These are phyloP conservation scores for Margaritifera margaritifera DNA, from an alignment of 2,888 invertebrate species.

Conservation along the genomic window DNA sequence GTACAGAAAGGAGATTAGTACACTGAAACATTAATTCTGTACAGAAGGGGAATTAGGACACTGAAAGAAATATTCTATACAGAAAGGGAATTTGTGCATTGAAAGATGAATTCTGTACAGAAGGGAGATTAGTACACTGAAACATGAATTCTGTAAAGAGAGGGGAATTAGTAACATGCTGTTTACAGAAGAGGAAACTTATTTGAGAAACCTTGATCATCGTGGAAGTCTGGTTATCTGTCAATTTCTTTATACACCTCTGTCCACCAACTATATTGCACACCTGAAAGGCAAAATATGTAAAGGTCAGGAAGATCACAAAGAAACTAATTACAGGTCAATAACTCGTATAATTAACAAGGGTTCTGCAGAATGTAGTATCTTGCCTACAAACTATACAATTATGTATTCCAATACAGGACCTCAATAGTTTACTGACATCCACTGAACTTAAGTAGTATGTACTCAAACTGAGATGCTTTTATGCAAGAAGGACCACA, in stretches of 20 bases:
- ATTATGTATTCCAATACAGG: neutral
- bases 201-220: conserved; percentile 89
- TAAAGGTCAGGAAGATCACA: neutral
- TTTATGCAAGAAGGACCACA: too few species aligned
- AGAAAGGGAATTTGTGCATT: too few species aligned
- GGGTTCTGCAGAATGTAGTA: too few species aligned
- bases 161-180: conserved; percentile 24
- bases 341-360: neutral
- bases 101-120: too few species aligned
- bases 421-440: too few species aligned
- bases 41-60: too few species aligned
- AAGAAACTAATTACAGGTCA: neutral
- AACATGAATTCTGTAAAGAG: neutral
- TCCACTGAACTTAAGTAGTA: too few species aligned
- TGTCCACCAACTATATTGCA: conserved; percentile 99
- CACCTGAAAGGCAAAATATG: conserved; percentile 76
- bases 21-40: too few species aligned
- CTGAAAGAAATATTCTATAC: too few species aligned
- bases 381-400: neutral
- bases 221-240: conserved; percentile 99
- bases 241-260: conserved; percentile 98
- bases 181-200: conserved; percentile 52
- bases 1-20: too few species aligned
- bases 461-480: too few species aligned
- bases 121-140: too few species aligned